Base-by-base conservation (phyloP, 2,888 invertebrate genomes). In the Seladonia tumulorum region DNA sequence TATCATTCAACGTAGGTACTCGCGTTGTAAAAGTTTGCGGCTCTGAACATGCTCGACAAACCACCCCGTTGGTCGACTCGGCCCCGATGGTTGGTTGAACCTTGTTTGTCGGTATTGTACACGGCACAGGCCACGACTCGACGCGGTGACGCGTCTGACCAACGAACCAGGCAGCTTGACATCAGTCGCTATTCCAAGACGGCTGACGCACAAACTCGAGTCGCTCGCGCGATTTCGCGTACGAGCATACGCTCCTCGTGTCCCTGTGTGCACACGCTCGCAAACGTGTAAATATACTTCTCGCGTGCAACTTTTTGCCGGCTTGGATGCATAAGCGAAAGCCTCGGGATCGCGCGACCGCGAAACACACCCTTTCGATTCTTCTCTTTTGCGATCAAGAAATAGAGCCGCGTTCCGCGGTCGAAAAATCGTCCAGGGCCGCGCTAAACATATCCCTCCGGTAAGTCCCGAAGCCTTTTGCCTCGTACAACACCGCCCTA, bases 151-250 rank as follows among this genome's bases (percentile, higher is more conserved):
- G 29, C 49, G 68, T 18, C 53, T 72, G 63, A 63, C 22, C 75
- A 71, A 76, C 79, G 25, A 66, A 78, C 74, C 45, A 75, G 74
- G 63, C 86, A 89, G 94, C 92, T 94, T 94, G 94, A 94, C 94
- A 94, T 94, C 94, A 94, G 93, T 90, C 82, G 92, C 94, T 94
- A 94, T 94, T 94, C 94, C 94, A 94, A 93, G 94, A 92, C 85
- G 91, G 89, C 89, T 94, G 94, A 94, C 94, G 94, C 94, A 94
- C 88, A 90, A 88, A 87, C 87, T 87, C 83, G 74, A 75, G 49
- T 76, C 63, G 76, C 35, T 79, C 79, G 74, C 76, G 66, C 74
- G 42, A 70, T 70, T 70, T 42, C 70, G 66, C 66, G 75, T 77
- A 79, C 86, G 81, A 35, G 14, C 53, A n/a, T 78, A 63, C 68